These are phyloP conservation scores for Aphelenchoides avenae DNA, from an alignment of 1,140 invertebrate species.

Conservation along the genomic window DNA sequence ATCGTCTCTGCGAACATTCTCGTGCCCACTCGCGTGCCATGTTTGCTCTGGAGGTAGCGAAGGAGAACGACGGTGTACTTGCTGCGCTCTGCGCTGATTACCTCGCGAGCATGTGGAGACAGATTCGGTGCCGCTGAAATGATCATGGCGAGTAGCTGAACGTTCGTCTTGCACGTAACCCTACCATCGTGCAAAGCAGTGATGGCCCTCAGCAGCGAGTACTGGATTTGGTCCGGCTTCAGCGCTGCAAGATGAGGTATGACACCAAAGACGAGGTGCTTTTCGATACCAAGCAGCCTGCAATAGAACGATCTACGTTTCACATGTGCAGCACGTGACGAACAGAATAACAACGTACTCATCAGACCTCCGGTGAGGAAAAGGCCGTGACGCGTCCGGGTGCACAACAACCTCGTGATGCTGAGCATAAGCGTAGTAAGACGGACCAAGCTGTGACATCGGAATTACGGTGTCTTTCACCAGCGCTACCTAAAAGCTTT, in stretches of 20 bases:
- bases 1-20: not conserved
- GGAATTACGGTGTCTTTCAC: no score
- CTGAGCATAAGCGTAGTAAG: no score
- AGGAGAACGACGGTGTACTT: not conserved
- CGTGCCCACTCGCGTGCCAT: constrained; percentile 4
- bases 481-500: no score
- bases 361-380: no score
- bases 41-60: constrained; percentile 15
- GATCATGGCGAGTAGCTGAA: not conserved
- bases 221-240: constrained; percentile 10
- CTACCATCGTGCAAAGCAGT: constrained; percentile 9
- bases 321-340: no score
- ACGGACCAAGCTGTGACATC: no score
- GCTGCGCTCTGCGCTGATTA: not conserved
- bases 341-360: no score
- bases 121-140: constrained; percentile 1
- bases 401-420: no score
- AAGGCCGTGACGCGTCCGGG: no score
- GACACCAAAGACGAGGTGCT: not conserved
- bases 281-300: constrained; percentile 8
- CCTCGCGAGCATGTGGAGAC: not conserved
- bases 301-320: no score
- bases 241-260: constrained; percentile 1
- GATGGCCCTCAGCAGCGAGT: constrained; percentile 1
- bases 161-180: not conserved